Conservation (phyloP, 2,113 vertebrate genomes). For the Prietella phreatophila region DNA sequence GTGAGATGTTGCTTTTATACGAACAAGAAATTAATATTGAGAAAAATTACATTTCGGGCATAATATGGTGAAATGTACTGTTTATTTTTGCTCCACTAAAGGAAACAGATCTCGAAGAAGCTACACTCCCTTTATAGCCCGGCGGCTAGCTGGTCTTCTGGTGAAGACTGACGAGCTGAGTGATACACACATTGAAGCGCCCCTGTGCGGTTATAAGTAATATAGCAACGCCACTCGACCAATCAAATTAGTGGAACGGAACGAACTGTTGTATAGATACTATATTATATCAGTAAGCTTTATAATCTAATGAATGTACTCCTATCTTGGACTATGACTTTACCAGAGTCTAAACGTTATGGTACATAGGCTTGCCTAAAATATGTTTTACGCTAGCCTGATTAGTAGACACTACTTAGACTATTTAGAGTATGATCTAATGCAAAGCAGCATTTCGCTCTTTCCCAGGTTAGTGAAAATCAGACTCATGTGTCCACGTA, state of each 20-base stretch:
- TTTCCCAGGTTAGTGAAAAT: background rate
- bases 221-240: background rate
- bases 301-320: background rate
- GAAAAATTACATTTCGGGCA: background rate
- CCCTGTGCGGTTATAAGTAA: background rate
- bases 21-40: background rate
- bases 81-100: background rate
- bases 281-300: background rate
- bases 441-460: background rate
- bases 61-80: background rate
- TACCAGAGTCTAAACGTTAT: conserved; percentile 1
- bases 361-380: background rate
- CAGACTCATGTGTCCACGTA: background rate
- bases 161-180: background rate
- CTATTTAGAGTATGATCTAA: too few relatives aligned
- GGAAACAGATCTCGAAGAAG: background rate
- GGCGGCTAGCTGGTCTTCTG: background rate
- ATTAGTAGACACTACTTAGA: background rate
- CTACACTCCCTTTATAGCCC: background rate
- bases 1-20: background rate
- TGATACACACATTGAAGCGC: background rate
- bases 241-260: background rate
- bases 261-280: background rate
- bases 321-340: background rate
- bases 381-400: background rate